Evolutionary conservation across 1,140 invertebrate species (phyloP).

Genomic region (Zophobas morio): DNA sequence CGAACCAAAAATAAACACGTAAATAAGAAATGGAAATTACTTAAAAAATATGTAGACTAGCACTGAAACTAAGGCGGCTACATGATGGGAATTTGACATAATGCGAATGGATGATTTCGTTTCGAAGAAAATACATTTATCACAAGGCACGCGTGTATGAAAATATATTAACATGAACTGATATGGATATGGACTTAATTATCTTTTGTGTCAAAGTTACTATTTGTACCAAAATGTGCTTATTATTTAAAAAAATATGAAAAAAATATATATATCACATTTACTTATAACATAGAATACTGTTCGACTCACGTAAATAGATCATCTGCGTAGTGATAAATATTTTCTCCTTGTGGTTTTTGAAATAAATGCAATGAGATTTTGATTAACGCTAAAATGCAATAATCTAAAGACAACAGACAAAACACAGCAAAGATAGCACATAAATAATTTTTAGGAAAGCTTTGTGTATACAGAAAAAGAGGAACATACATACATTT

Average conservation of each 20-base stretch:
- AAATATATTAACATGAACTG: constrained; percentile 53
- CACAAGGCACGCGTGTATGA: constrained; percentile 56
- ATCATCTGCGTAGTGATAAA: constrained; percentile 54
- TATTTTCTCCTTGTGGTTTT: constrained; percentile 49
- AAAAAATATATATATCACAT: constrained; percentile 40
- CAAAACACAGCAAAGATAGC: constrained; percentile 43
- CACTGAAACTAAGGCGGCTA: constrained; percentile 16
- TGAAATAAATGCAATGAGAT: constrained; percentile 35
- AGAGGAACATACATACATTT: constrained; percentile 48
- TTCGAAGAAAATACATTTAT: constrained; percentile 57
- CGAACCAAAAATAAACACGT: constrained; percentile 12
- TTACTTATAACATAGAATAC: constrained; percentile 32
- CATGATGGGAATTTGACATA: constrained; percentile 9
- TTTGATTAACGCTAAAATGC: constrained; percentile 18
- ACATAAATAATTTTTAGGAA: constrained; percentile 46
- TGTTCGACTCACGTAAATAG: constrained; percentile 17
- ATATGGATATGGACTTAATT: constrained; percentile 3
- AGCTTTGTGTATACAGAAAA: constrained; percentile 46
- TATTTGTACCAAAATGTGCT: too few species aligned
- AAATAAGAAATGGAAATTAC: constrained; percentile 6
- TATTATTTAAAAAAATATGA: background rate
- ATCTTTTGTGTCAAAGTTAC: too few species aligned
- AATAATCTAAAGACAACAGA: constrained; percentile 38
- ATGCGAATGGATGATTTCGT: constrained; percentile 10
- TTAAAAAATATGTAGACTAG: constrained; percentile 40